Evolutionary conservation across 1,140 invertebrate genomes (phyloP), one percentile per base, ranked within the genome.

Genomic region (Dermatophagoides farinae): DNA sequence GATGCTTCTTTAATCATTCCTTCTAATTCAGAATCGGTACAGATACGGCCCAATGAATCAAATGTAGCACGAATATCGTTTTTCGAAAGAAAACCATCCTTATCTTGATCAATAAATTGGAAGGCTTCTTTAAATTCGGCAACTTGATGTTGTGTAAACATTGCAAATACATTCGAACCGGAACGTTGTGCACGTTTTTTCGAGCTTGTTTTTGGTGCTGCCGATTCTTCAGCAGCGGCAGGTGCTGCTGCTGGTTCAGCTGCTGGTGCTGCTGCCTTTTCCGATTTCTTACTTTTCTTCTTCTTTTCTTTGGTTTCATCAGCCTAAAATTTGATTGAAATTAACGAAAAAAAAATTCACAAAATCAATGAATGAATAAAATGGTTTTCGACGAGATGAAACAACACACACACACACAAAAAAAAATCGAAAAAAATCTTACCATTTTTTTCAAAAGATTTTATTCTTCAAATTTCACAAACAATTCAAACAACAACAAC

Each of bases 41-140:
- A 82, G 62, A 91, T 77, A 73, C 85, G 84, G 37, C 71, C 70
- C 62, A 97, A 80, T 65, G 85, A 85, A 75, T 93, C 89, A 77
- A 90, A 97, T 71, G 90, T 91, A 70, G 85, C 84, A 71, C 89
- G 84, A 69, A 97, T 80, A 77, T 97, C 93, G 73, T 83, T 85
- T 74, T 93, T 91, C 72, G 86, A 86, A 72, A 97, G 88, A 76
- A 97, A 85, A 68, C 91, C 90, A 75, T 97, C 93, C 76, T 96
- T 92, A 78, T 97, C 88, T 75, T 86, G 83, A 78, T 97, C 93
- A 83, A 97, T 97, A 71, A 97, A 82, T 74, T 86, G 83, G 83
- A 97, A 97, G 70, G 88, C 88, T 79, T 93, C 88, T 76, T 92
- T 93, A 79, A 92, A 93, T 74, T 91, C 88, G 66, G 87, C 86